phyloP scores from a whole-genome alignment of 2,888 invertebrate genomes.

The Tachystola acroxantha region DNA sequence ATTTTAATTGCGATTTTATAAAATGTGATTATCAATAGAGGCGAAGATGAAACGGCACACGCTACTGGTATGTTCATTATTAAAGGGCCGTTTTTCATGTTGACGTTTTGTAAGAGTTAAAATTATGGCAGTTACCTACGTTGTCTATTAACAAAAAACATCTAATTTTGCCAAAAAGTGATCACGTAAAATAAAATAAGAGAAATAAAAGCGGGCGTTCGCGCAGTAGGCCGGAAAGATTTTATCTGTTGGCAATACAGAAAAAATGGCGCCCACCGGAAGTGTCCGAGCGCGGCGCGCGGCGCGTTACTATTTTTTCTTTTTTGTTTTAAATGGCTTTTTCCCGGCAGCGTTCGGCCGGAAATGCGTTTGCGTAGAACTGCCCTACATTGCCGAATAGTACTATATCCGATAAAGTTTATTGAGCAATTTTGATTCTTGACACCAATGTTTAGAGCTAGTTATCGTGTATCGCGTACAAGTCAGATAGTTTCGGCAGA shows the following conservation, averaged over 20 bases:
- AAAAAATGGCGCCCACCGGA: conserved; percentile 79
- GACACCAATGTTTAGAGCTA: conserved; percentile 37
- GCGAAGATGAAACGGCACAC: too few relatives aligned
- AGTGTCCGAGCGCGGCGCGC: conserved; percentile 75
- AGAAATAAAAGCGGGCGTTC: conserved; percentile 64
- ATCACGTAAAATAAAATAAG: conserved; percentile 58
- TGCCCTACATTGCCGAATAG: conserved; percentile 56
- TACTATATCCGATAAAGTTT: conserved; percentile 47
- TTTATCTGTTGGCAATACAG: conserved; percentile 79
- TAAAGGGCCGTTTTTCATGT: too few relatives aligned
- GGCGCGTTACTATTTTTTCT: conserved; percentile 73
- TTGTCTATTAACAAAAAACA: conserved; percentile 13
- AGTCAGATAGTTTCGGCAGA: conserved; percentile 38
- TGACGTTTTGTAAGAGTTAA: too few relatives aligned
- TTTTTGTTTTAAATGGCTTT: conserved; percentile 79
- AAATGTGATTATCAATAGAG: too few relatives aligned
- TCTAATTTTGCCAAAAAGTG: conserved; percentile 60
- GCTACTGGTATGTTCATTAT: too few relatives aligned
- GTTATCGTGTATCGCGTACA: conserved; percentile 29
- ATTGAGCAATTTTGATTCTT: conserved; percentile 54
- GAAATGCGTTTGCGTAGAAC: conserved; percentile 78
- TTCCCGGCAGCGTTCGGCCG: conserved; percentile 75
- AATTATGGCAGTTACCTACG: too few relatives aligned
- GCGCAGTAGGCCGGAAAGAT: conserved; percentile 77
- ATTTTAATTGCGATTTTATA: conserved; percentile 8